Percentiles rank a stretch among this genome's conserved stretches.
These are phyloP conservation scores for Procambarus virginalis DNA, from an alignment of 1,140 invertebrate genomes.

Conservation along the genomic window DNA sequence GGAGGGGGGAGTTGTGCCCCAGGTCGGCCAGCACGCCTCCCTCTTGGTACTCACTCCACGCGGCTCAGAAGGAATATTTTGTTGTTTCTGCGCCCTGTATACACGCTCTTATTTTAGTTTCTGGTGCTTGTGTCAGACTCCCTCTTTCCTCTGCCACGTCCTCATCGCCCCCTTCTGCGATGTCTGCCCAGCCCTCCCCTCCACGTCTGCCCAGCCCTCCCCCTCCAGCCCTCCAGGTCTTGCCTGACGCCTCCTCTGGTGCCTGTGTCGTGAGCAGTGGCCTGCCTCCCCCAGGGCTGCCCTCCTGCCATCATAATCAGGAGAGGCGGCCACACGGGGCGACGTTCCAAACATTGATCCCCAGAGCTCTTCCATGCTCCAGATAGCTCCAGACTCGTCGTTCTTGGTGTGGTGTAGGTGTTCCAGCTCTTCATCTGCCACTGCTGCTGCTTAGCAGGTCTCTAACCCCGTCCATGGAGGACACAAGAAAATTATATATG, in stretches of 20 bases:
- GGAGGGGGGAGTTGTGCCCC: not conserved
- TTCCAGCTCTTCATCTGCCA: not conserved
- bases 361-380: conserved; percentile 42
- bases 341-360: conserved; percentile 46
- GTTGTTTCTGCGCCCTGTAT: too few relatives aligned
- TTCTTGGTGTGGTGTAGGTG: not conserved
- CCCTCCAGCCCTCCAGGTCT: not conserved
- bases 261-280: too few relatives aligned
- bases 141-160: too few relatives aligned
- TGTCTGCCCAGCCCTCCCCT: not conserved
- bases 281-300: not conserved
- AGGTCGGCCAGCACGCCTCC: too few relatives aligned
- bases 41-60: too few relatives aligned
- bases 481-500: too few relatives aligned
- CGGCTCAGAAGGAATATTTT: too few relatives aligned
- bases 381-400: conserved; percentile 35
- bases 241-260: not conserved
- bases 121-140: too few relatives aligned
- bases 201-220: not conserved
- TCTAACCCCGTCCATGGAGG: too few relatives aligned
- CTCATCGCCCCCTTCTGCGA: not conserved
- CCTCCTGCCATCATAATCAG: conserved; percentile 47
- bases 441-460: not conserved
- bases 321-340: conserved; percentile 35
- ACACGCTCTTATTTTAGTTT: too few relatives aligned